Conservation (phyloP, 92 coral and sea anemone genomes). For the Siderastrea radians region DNA sequence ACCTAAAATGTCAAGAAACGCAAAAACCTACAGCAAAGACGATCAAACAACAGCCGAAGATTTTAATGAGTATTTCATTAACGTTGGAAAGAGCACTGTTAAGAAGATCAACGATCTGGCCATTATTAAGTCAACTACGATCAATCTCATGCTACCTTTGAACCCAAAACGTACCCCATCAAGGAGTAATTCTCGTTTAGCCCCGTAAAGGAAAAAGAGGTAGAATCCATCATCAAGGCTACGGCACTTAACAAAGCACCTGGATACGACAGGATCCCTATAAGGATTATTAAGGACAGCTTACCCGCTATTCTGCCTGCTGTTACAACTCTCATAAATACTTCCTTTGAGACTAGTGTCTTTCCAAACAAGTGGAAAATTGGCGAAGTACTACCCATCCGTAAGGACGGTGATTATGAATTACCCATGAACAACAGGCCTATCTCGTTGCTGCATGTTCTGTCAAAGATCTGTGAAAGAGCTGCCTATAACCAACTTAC, state of each 20-base stretch:
- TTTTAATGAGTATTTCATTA: too few species aligned
- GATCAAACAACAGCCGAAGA: too few species aligned
- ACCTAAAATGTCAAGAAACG: too few species aligned
- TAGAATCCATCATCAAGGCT: too few species aligned
- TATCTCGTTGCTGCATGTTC: conserved; percentile 31
- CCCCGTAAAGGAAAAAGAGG: too few species aligned
- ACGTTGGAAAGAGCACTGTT: too few species aligned
- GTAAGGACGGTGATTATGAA: conserved; percentile 19
- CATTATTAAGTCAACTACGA: too few species aligned
- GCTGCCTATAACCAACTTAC: conserved; percentile 35
- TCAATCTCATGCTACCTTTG: too few species aligned
- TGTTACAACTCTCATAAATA: conserved; percentile 50
- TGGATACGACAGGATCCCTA: conserved; percentile 52
- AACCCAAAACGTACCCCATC: too few species aligned
- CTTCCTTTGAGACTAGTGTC: conserved; percentile 2
- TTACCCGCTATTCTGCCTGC: conserved; percentile 27
- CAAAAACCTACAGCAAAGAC: too few species aligned
- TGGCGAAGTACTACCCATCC: conserved; percentile 47
- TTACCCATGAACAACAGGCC: conserved; percentile 38
- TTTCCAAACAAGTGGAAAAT: conserved; percentile 49
- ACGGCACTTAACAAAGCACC: conserved; percentile 32
- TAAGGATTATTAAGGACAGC: conserved; percentile 53
- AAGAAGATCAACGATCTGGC: too few species aligned
- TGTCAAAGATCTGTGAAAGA: conserved; percentile 50
- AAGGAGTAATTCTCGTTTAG: too few species aligned